phyloP scores from a whole-genome alignment of 2,888 invertebrate genomes.

The Lissonota sp. region DNA sequence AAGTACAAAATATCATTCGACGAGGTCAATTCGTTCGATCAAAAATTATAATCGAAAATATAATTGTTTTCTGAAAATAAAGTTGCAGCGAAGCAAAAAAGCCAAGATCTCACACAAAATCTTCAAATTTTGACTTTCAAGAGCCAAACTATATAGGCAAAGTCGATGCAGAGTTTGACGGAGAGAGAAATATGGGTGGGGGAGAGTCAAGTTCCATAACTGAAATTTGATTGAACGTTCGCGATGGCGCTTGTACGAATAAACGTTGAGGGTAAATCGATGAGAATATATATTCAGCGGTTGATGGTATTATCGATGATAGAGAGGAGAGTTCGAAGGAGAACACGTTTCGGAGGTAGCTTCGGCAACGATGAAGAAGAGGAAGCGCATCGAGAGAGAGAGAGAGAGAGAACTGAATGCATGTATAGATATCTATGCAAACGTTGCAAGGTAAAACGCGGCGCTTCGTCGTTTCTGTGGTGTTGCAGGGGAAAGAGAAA shows the following conservation, averaged over 20 bases:
- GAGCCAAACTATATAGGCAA: not conserved
- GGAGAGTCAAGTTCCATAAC: conserved; percentile 18
- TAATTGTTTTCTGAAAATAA: too few species aligned
- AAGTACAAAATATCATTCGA: too few species aligned
- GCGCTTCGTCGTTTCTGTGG: conserved; percentile 17
- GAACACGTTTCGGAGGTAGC: conserved; percentile 31
- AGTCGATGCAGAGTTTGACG: not conserved
- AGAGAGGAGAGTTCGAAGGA: conserved; percentile 24
- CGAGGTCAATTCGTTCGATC: too few species aligned
- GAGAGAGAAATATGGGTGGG: too few species aligned
- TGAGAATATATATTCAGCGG: conserved; percentile 43
- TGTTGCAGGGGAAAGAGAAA: not conserved
- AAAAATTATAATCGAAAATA: too few species aligned
- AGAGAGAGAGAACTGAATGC: conserved; percentile 1
- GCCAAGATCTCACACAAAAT: not conserved
- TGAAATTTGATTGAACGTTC: conserved; percentile 28
- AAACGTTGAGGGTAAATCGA: conserved; percentile 29
- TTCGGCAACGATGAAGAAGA: conserved; percentile 32
- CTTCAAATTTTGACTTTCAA: not conserved
- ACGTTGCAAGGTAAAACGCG: conserved; percentile 31
- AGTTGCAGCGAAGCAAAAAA: too few species aligned
- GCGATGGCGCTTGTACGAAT: conserved; percentile 23
- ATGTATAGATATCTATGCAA: conserved; percentile 37
- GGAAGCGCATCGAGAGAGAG: conserved; percentile 35
- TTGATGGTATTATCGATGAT: conserved; percentile 43